Conservation (phyloP, 2,888 invertebrate species). For the Dinocampus coccinellae region DNA sequence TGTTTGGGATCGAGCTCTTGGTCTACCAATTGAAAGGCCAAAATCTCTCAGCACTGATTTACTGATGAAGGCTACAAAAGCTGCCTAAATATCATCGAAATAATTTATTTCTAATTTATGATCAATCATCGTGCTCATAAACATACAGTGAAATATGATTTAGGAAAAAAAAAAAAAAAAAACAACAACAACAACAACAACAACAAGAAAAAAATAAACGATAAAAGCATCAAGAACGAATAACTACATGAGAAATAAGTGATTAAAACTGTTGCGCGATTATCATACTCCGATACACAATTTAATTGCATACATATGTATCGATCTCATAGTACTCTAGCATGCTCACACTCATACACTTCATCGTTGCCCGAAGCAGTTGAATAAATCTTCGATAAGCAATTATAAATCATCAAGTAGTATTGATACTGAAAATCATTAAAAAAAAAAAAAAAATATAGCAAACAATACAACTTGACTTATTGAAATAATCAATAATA, state of each 20-base stretch:
- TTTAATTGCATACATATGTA: conserved; percentile 29
- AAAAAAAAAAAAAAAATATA: neutral
- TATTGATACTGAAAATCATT: neutral
- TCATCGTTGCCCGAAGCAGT: neutral
- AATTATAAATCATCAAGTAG: conserved; percentile 20
- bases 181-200: conserved; percentile 23
- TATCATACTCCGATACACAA: conserved; percentile 7
- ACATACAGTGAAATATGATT: conserved; percentile 15
- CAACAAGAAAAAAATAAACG: conserved; percentile 18
- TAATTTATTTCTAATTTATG: conserved; percentile 17
- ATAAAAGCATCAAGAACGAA: conserved; percentile 20
- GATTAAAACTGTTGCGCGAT: neutral
- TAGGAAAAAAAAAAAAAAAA: conserved; percentile 21
- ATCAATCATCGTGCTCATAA: conserved; percentile 22
- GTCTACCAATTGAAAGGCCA: conserved; percentile 86
- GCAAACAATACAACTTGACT: neutral
- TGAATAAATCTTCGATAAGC: conserved; percentile 33
- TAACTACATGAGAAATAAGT: no score
- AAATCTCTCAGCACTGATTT: conserved; percentile 78
- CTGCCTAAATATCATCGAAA: conserved; percentile 50
- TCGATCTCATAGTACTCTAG: neutral
- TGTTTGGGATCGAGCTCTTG: conserved; percentile 87
- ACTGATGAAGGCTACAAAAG: conserved; percentile 65
- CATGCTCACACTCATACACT: conserved; percentile 34
- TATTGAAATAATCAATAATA: neutral